These are phyloP conservation scores for Macropis europaea DNA, from an alignment of 2,888 invertebrate genomes.

Conservation along the genomic window DNA sequence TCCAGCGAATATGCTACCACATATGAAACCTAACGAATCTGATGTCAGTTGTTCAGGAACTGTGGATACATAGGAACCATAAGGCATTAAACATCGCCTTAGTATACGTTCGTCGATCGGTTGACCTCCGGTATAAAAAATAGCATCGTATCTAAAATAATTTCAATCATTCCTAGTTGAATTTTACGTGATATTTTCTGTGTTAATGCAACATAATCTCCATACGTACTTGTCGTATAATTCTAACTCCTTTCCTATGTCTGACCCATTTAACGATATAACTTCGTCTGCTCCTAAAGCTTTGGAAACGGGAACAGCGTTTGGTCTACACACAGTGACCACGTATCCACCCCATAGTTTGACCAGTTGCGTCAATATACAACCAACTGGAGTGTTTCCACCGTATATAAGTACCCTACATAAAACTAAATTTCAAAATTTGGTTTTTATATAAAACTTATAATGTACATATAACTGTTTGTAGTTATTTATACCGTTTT, in stretches of 20 bases:
- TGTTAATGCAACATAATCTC: neutral
- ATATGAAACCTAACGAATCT: constrained; percentile 81
- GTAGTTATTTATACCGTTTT: constrained; percentile 79
- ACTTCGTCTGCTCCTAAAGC: constrained; percentile 82
- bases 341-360: constrained; percentile 83
- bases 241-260: constrained; percentile 72
- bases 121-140: constrained; percentile 81
- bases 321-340: constrained; percentile 81
- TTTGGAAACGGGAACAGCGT: constrained; percentile 82
- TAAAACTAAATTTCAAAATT: constrained; percentile 22
- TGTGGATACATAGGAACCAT: constrained; percentile 81
- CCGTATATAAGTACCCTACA: constrained; percentile 82
- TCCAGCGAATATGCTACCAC: constrained; percentile 79
- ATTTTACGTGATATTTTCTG: neutral
- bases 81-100: constrained; percentile 73
- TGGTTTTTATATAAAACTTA: constrained; percentile 5
- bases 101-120: constrained; percentile 74
- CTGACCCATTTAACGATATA: constrained; percentile 76
- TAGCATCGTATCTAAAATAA: constrained; percentile 78
- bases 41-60: constrained; percentile 80
- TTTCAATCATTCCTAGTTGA: neutral
- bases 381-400: constrained; percentile 83
- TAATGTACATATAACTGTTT: neutral
- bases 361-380: constrained; percentile 82
- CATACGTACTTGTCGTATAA: constrained; percentile 72